Conservation (phyloP, 2,113 vertebrate genomes). For the Isurus oxyrinchus region DNA sequence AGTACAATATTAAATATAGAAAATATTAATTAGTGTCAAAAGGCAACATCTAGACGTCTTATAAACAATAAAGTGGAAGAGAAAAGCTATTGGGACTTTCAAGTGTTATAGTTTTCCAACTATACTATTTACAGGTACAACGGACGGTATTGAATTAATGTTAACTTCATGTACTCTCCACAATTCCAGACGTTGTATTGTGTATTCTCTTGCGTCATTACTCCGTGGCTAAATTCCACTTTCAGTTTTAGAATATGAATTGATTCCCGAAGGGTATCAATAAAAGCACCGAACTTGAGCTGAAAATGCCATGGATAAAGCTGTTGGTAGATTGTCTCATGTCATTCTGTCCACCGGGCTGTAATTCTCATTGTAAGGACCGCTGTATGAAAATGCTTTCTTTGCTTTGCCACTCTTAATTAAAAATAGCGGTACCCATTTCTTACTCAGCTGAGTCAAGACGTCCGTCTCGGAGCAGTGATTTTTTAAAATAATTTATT, state of each 20-base stretch:
- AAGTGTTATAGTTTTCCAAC: background rate
- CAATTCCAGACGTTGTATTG: background rate
- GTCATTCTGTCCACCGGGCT: background rate
- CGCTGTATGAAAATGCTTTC: background rate
- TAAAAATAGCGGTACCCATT: background rate
- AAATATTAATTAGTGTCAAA: background rate
- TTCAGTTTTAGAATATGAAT: background rate
- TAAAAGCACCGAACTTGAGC: background rate
- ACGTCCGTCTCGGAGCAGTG: background rate
- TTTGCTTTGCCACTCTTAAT: background rate
- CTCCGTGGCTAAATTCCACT: background rate
- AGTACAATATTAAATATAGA: background rate
- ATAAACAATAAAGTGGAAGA: background rate
- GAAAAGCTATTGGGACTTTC: no score
- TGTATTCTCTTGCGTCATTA: background rate
- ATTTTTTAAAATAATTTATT: no score
- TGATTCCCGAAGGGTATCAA: background rate
- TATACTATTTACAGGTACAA: background rate
- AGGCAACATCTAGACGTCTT: background rate
- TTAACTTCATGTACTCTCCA: background rate
- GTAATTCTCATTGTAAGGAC: background rate
- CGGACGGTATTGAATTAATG: background rate
- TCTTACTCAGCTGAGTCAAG: background rate
- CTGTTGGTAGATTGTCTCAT: background rate
- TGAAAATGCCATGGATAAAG: background rate